Base-by-base conservation (phyloP, 2,797 vertebrate genomes). In the Phataginus tricuspis region DNA sequence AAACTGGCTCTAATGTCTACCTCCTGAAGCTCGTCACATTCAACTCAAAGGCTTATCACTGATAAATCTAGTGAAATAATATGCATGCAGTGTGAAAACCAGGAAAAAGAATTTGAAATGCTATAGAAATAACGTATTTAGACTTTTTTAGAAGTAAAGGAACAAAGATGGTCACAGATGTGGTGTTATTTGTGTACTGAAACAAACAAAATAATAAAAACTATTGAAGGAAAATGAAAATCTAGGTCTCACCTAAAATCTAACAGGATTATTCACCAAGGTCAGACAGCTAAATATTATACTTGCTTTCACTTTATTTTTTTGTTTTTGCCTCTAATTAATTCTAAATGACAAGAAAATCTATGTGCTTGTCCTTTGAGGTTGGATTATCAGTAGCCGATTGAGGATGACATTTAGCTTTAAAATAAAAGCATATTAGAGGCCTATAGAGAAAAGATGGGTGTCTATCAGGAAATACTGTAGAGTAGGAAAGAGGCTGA, bases 281-380 rank as follows among this genome's bases (percentile, higher is more conserved):
- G 14, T 78, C 61, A 90, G 92, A 59, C 15, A 39, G 29, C 34
- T 59, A 90, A 49, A 75, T 49, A 74, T 86, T 59, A 57, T 74
- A 45, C 10, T 86, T 75, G 42, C 31, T 86, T 96, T 90, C 5
- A 27, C 39, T 31, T 75, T 31, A 16, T 13, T 29, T 71, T 71
- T 39, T 63, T n/a, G 7, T 53, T 92, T 85, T 94, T 82, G 79
- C 57, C 37, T 91, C 78, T 89, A 89, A 93, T 37, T 83, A 69
- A 86, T 86, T 11, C 68, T 42, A 84, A 64, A 13, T 53, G 29
- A 91, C 39, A 86, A 80, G 83, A 91, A 96, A 89, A 79, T 4
- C 37, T 13, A 51, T n/a, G 21, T 37, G 10, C 74, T 9, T 74
- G 5, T 78, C 18, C n/a, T 86, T 49, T 79, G 64, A 89, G 64